Conservation (phyloP, 1,140 invertebrate genomes). For the Drosophila watanabei region DNA sequence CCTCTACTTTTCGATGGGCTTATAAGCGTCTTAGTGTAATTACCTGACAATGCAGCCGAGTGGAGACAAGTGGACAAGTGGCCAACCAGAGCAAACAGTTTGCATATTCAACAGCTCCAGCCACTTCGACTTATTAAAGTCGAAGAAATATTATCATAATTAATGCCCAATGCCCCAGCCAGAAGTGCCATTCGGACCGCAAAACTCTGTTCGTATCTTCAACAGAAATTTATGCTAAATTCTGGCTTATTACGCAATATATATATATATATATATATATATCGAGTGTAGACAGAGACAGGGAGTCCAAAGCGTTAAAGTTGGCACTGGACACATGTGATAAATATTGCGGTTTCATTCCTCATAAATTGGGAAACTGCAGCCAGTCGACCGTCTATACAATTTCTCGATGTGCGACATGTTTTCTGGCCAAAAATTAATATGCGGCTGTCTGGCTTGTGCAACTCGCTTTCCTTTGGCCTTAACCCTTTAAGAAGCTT, state of each 20-base stretch:
- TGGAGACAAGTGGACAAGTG: slow-evolving; percentile 45
- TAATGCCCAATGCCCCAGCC: slow-evolving; percentile 68
- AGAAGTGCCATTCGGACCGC: slow-evolving; percentile 37
- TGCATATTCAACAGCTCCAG: slow-evolving; percentile 21
- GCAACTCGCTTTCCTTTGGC: slow-evolving; percentile 43
- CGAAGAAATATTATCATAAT: slow-evolving; percentile 80
- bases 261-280: slow-evolving; percentile 2
- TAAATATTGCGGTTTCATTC: slow-evolving; percentile 75
- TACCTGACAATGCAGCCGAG: slow-evolving; percentile 75
- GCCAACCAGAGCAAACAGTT: slow-evolving; percentile 5
- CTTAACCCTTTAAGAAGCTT: slow-evolving; percentile 63
- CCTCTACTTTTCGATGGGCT: slow-evolving; percentile 71
- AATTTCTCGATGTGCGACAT: slow-evolving; percentile 54
- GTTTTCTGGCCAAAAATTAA: slow-evolving; percentile 57
- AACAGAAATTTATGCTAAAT: slow-evolving; percentile 66
- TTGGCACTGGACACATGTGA: slow-evolving; percentile 67
- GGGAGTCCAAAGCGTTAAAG: slow-evolving; percentile 46
- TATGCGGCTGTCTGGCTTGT: slow-evolving; percentile 38
- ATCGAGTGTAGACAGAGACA: not conserved
- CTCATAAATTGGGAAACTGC: slow-evolving; percentile 66
- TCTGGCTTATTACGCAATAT: slow-evolving; percentile 51
- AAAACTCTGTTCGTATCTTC: slow-evolving; percentile 42
- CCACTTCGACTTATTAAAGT: slow-evolving; percentile 66
- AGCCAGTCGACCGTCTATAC: slow-evolving; percentile 59
- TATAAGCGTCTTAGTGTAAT: slow-evolving; percentile 81